Percentiles rank a stretch among this genome's conserved stretches.
These are phyloP conservation scores for Osmoderma eremita DNA, from an alignment of 2,888 invertebrate species.

Conservation along the genomic window DNA sequence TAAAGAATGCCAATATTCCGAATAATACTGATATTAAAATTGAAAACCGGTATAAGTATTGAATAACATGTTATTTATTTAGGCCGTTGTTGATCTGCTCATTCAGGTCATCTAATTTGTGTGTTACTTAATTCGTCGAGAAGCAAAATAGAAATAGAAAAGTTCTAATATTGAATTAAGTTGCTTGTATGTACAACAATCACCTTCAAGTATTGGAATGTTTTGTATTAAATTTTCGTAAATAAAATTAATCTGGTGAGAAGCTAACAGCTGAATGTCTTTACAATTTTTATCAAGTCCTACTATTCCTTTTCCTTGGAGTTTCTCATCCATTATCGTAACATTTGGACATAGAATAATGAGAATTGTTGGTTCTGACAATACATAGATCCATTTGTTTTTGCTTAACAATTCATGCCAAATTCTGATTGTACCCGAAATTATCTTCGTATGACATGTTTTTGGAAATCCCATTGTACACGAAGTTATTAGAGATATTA, in stretches of 20 bases:
- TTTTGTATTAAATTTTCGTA: constrained; percentile 4
- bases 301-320: constrained; percentile 1
- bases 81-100: background rate
- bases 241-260: background rate
- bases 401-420: constrained; percentile 8
- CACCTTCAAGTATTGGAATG: constrained; percentile 14
- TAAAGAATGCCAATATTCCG: background rate
- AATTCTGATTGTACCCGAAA: constrained; percentile 4
- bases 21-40: constrained; percentile 7
- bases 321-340: background rate
- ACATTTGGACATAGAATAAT: constrained; percentile 6
- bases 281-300: background rate
- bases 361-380: constrained; percentile 11
- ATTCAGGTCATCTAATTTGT: background rate
- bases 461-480: background rate
- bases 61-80: background rate
- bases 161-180: no score
- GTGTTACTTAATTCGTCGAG: constrained; percentile 1
- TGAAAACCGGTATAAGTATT: background rate
- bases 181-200: background rate
- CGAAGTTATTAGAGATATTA: background rate
- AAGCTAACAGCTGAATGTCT: background rate
- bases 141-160: background rate
- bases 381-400: constrained; percentile 15
- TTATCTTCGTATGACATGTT: background rate